phyloP scores from a whole-genome alignment of 2,888 invertebrate genomes.

The Leptarthrus brevirostris region DNA sequence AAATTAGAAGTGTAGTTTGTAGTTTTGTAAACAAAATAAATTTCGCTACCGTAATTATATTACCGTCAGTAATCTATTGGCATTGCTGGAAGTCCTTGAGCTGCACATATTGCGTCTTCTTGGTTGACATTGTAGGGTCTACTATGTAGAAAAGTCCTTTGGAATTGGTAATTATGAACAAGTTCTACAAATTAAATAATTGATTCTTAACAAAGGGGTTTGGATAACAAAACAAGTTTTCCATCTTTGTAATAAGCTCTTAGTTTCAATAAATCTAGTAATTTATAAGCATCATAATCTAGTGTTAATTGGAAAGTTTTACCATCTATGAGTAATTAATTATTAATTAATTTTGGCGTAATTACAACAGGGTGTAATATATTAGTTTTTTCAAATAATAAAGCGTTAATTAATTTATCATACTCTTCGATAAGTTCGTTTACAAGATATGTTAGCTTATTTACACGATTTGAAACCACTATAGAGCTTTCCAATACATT shows the following conservation, averaged over 20 bases:
- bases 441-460: no score
- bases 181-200: no score
- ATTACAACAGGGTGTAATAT: not conserved
- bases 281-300: not conserved
- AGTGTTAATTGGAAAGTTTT: not conserved
- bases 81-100: no score
- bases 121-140: no score
- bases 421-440: not conserved
- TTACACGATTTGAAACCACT: not conserved
- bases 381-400: not conserved
- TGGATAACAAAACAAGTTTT: not conserved
- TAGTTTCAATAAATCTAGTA: not conserved
- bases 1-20: no score
- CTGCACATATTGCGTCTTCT: no score
- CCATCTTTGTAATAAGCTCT: not conserved
- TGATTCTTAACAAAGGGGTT: not conserved
- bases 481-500: not conserved
- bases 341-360: no score
- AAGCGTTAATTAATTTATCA: not conserved
- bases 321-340: not conserved
- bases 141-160: no score
- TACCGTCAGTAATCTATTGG: no score
- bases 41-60: no score
- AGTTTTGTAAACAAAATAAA: no score
- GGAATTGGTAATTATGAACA: no score